These are phyloP conservation scores for Lepilemur ruficaudatus DNA, from an alignment of 2,797 vertebrate genomes.

Conservation along the genomic window DNA sequence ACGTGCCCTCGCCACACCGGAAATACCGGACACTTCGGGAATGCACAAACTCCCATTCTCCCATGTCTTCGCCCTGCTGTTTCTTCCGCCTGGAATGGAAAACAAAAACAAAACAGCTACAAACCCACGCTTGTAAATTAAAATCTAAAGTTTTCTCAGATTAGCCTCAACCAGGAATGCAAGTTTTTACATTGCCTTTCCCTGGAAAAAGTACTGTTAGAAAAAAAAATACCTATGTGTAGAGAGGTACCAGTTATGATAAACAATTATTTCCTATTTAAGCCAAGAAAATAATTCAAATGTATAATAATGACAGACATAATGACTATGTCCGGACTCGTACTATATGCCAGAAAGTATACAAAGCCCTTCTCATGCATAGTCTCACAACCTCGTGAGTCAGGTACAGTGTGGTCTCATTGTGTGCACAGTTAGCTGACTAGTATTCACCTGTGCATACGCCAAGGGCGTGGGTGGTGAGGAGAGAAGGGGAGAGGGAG, in stretches of 20 bases:
- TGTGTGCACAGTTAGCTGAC: rapidly evolving
- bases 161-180: background rate
- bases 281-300: background rate
- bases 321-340: background rate
- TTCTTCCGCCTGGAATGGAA: background rate
- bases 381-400: background rate
- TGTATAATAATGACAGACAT: background rate
- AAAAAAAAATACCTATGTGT: background rate
- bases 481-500: no score
- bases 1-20: rapidly evolving
- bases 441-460: no score
- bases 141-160: background rate
- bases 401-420: background rate
- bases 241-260: background rate
- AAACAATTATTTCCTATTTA: background rate
- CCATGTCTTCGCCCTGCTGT: background rate
- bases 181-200: background rate
- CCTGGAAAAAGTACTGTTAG: background rate
- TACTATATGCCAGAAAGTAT: background rate
- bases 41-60: background rate
- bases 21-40: background rate
- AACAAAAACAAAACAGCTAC: background rate
- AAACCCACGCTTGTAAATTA: background rate
- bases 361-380: background rate
- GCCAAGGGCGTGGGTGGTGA: no score